Conservation (phyloP, 1,140 invertebrate species). For the Episyrphus balteatus region DNA sequence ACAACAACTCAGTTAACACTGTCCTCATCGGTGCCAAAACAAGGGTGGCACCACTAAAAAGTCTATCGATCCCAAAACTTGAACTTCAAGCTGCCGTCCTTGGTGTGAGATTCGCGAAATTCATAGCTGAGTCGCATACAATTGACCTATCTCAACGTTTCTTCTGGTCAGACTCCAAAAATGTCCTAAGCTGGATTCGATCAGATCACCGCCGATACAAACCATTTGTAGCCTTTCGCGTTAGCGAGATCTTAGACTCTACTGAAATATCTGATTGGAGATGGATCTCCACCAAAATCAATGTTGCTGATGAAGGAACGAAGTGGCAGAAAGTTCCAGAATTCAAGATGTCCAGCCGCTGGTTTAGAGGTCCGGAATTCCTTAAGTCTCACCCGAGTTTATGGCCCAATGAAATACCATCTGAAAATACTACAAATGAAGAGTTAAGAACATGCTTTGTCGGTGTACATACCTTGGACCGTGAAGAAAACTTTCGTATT, state of each 20-base stretch:
- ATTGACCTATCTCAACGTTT: too few relatives aligned
- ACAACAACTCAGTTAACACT: background rate
- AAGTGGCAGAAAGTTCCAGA: background rate
- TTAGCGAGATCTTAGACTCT: conserved; percentile 28
- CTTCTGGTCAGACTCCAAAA: too few relatives aligned
- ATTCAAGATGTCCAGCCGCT: background rate
- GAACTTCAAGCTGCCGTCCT: conserved; percentile 35
- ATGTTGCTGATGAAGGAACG: conserved; percentile 20
- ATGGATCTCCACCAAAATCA: conserved; percentile 15
- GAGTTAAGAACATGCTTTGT: background rate
- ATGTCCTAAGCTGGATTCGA: conserved; percentile 18
- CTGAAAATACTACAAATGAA: background rate
- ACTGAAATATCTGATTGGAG: conserved; percentile 12
- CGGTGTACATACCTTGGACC: background rate
- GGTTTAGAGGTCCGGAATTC: conserved; percentile 3
- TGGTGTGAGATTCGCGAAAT: conserved; percentile 1
- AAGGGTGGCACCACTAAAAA: conserved; percentile 27
- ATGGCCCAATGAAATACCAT: background rate
- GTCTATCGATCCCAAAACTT: conserved; percentile 27
- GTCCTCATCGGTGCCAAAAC: conserved; percentile 13
- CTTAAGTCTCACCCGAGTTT: background rate
- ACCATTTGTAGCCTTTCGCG: conserved; percentile 31
- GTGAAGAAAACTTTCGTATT: background rate
- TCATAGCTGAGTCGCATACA: too few relatives aligned
- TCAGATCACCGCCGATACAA: conserved; percentile 16